phyloP scores from a whole-genome alignment of 2,797 vertebrate genomes.

The Pseudochirops cupreus region DNA sequence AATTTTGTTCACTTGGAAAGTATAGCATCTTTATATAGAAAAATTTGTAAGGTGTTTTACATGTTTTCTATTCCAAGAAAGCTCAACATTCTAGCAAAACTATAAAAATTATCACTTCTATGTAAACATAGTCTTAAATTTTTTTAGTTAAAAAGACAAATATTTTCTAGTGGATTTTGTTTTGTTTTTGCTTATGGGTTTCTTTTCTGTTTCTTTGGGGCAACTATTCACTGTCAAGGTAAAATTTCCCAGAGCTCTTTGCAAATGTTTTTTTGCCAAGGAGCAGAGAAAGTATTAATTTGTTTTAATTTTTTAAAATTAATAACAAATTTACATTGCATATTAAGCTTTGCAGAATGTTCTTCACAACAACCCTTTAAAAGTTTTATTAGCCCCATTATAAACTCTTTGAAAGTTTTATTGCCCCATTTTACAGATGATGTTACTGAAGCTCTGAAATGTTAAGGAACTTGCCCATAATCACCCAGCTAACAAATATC shows the following conservation, averaged over 20 bases:
- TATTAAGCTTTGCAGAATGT: not conserved
- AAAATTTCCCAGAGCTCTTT: constrained; percentile 38
- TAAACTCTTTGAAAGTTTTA: not conserved
- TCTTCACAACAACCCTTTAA: not conserved
- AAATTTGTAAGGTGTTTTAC: not conserved
- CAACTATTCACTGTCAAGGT: not conserved
- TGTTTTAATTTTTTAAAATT: not conserved
- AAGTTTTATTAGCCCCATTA: not conserved
- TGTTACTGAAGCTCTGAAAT: not conserved
- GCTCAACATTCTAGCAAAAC: not conserved
- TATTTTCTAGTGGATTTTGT: not conserved
- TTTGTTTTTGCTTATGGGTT: constrained; percentile 37
- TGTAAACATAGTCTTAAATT: constrained; percentile 26
- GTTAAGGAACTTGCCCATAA: not conserved
- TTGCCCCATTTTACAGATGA: not conserved
- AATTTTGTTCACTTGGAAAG: not conserved
- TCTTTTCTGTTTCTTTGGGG: not conserved
- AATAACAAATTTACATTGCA: not conserved
- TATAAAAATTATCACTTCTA: not conserved
- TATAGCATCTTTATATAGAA: not conserved
- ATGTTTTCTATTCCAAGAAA: constrained; percentile 17
- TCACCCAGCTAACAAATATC: not conserved
- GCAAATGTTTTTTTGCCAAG: constrained; percentile 2
- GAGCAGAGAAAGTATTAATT: not conserved
- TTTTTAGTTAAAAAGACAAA: constrained; percentile 10